Evolutionary conservation across 2,888 invertebrate genomes (phyloP).

Genomic region (Melinaea marsaeus): DNA sequence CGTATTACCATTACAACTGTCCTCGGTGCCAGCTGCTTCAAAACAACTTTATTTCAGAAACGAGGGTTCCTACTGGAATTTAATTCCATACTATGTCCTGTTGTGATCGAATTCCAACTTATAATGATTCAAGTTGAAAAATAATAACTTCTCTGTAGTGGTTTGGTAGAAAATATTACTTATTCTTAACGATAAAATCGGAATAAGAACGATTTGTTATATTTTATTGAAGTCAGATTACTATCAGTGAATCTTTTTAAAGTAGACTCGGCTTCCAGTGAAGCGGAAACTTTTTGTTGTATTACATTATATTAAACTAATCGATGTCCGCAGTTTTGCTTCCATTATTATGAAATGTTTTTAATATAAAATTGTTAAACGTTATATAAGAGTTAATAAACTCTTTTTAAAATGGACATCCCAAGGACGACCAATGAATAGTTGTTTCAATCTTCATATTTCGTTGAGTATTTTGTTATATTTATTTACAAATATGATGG

Average conservation of each 20-base stretch:
- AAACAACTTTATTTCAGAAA: slow-evolving; percentile 68
- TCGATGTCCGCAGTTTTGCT: too few species aligned
- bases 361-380: too few species aligned
- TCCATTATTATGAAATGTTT: too few species aligned
- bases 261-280: not conserved
- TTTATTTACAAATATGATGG: too few species aligned
- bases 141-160: slow-evolving; percentile 23
- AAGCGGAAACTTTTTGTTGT: not conserved
- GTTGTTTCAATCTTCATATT: too few species aligned
- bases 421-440: too few species aligned
- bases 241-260: not conserved
- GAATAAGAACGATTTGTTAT: slow-evolving; percentile 3
- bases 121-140: slow-evolving; percentile 29
- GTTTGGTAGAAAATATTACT: slow-evolving; percentile 10
- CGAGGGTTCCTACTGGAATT: slow-evolving; percentile 34
- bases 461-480: too few species aligned
- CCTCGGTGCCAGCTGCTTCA: slow-evolving; percentile 69
- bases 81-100: slow-evolving; percentile 33
- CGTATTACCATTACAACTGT: slow-evolving; percentile 75
- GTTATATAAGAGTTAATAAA: too few species aligned
- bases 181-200: slow-evolving; percentile 3
- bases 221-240: not conserved
- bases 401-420: too few species aligned
- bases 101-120: slow-evolving; percentile 32
- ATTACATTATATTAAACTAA: not conserved